Conservation (phyloP, 1,140 invertebrate species). For the Andrena cerasifolii region DNA sequence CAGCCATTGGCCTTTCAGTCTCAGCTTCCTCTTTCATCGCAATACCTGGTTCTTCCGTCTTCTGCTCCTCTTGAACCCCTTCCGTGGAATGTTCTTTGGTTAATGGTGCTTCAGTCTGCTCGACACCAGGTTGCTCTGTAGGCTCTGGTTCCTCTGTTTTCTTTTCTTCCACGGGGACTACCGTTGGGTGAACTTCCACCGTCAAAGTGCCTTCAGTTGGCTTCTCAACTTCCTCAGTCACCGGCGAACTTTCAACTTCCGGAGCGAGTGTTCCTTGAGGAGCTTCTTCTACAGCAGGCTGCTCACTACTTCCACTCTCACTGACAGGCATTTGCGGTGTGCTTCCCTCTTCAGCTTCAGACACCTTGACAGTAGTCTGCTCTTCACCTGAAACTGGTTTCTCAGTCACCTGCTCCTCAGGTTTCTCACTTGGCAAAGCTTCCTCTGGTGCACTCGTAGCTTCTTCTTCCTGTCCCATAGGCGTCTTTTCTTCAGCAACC, state of each 20-base stretch:
- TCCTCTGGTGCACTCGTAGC: conserved; percentile 13
- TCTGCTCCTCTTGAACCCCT: conserved; percentile 30
- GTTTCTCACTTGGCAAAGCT: conserved; percentile 15
- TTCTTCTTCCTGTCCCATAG: conserved; percentile 18
- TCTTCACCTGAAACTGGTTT: conserved; percentile 31
- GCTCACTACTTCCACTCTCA: conserved; percentile 28
- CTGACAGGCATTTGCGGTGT: conserved; percentile 7
- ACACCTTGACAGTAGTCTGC: neutral
- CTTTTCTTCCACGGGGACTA: neutral
- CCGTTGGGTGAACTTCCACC: conserved; percentile 2
- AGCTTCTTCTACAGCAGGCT: conserved; percentile 23
- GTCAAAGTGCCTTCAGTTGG: neutral
- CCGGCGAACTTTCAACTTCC: neutral
- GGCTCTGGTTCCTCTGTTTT: conserved; percentile 16
- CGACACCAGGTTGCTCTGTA: conserved; percentile 6
- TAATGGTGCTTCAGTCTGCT: conserved; percentile 51
- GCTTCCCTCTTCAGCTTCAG: conserved; percentile 5
- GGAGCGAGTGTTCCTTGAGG: conserved; percentile 30
- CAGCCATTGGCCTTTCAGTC: neutral
- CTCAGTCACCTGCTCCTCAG: conserved; percentile 10
- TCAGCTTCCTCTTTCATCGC: conserved; percentile 5
- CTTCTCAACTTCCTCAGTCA: neutral
- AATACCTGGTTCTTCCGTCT: neutral
- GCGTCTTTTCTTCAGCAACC: neutral
- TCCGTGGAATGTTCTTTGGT: conserved; percentile 44